phyloP scores from a whole-genome alignment of 2,888 invertebrate species.

The Tachystola acroxantha region DNA sequence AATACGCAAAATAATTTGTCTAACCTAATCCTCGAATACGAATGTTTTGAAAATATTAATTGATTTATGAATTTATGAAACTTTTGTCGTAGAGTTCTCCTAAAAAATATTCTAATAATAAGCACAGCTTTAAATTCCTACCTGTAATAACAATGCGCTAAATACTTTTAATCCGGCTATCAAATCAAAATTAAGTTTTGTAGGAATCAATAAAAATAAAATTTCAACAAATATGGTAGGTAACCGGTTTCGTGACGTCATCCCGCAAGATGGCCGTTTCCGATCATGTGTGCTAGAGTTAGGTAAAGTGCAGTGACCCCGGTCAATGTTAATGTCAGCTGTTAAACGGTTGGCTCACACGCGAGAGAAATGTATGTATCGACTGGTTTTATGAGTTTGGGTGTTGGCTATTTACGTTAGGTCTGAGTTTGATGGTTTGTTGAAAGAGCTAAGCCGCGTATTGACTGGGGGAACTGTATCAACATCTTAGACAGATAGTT shows the following conservation, averaged over 20 bases:
- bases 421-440: slow-evolving; percentile 11
- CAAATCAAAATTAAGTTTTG: neutral
- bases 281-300: slow-evolving; percentile 43
- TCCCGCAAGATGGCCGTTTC: slow-evolving; percentile 39
- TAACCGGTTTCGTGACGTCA: slow-evolving; percentile 40
- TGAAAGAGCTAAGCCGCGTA: slow-evolving; percentile 8
- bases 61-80: too few species aligned
- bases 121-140: too few species aligned
- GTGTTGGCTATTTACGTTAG: slow-evolving; percentile 12
- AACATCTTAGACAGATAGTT: too few species aligned
- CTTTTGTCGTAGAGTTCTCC: too few species aligned
- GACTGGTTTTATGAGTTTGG: slow-evolving; percentile 17
- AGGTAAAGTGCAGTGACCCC: slow-evolving; percentile 58
- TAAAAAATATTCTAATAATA: too few species aligned
- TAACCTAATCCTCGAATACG: too few species aligned
- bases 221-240: slow-evolving; percentile 30
- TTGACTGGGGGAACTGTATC: slow-evolving; percentile 1
- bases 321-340: slow-evolving; percentile 62
- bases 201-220: slow-evolving; percentile 1
- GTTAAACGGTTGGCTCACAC: slow-evolving; percentile 27
- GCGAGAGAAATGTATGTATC: slow-evolving; percentile 26
- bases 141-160: too few species aligned
- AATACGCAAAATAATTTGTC: too few species aligned
- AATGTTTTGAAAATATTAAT: too few species aligned
- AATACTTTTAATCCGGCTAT: too few species aligned